Evolutionary conservation across 2,888 invertebrate species (phyloP).

Genomic region (Dyspetes luteomarginatus): DNA sequence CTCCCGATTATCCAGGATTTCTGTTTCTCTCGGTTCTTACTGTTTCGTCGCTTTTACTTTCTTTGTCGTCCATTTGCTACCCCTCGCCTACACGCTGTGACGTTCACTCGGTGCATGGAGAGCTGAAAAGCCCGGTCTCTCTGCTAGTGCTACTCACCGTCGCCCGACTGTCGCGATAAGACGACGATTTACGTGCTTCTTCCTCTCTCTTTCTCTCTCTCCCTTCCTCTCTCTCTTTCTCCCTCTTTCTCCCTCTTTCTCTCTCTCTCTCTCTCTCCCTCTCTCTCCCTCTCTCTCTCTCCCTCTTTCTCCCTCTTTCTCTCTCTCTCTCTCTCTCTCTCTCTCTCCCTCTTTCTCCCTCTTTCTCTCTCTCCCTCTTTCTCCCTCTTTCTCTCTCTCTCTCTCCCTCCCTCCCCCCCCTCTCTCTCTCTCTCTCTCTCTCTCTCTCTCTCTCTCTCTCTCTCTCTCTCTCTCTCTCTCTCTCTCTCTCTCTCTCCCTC

Average conservation of each 20-base stretch:
- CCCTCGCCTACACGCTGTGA: slow-evolving; percentile 31
- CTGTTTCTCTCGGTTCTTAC: slow-evolving; percentile 24
- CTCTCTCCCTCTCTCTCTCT: not conserved
- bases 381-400: slow-evolving; percentile 47
- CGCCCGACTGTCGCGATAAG: slow-evolving; percentile 65
- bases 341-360: not conserved
- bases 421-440: not conserved
- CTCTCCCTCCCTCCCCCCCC: slow-evolving; percentile 12
- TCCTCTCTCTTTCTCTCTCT: slow-evolving; percentile 50
- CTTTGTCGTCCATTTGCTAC: slow-evolving; percentile 41
- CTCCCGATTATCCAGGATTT: slow-evolving; percentile 43
- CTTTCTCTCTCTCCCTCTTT: slow-evolving; percentile 30
- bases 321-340: slow-evolving; percentile 26
- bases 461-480: slow-evolving; percentile 28
- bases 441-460: slow-evolving; percentile 46
- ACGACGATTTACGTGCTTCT: slow-evolving; percentile 66
- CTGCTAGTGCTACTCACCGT: slow-evolving; percentile 39
- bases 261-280: not conserved
- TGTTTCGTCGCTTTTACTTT: slow-evolving; percentile 33
- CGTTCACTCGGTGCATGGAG: slow-evolving; percentile 31
- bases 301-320: slow-evolving; percentile 53
- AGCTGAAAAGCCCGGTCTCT: slow-evolving; percentile 35
- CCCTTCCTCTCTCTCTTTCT: slow-evolving; percentile 7
- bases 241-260: not conserved
- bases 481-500: not conserved